Base-by-base conservation (phyloP, 2,113 vertebrate species). In the Burhinus oedicnemus region DNA sequence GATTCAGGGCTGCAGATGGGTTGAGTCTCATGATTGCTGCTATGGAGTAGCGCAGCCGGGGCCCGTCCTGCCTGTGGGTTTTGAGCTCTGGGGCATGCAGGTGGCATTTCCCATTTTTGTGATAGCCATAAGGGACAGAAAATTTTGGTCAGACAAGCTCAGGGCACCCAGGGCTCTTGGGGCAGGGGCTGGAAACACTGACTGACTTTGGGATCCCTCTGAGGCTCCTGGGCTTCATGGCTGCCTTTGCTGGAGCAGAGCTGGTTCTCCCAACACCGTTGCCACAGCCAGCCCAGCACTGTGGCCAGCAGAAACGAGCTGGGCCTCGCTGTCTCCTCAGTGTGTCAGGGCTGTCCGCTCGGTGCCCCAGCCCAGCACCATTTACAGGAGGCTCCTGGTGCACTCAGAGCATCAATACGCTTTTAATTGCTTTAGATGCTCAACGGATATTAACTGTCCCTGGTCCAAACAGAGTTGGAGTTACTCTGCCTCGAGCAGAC, bases 1-100 rank as follows among this genome's bases (percentile, higher is more conserved):
- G 44, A 2, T 7, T 18, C 0, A 11, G 68, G 10, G 70, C 60
- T 61, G 58, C 42, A 21, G 38, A 1, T 18, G 42, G 42, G 44
- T 32, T 20, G 4, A 45, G 4, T n/a, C n/a, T 38, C 25, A 2
- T 11, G 60, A 22, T 44, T 2, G 58, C 54, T 47, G 62, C 52
- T 17, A 0, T 2, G 68, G 27, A 40, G 42, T 1, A 55, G 18
- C 0, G 2, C 19, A 26, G 55, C 20, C 1, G 0, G 32, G 9
- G 19, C 34, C 61, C 8, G 1, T 44, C 47, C 52, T 26, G 17
- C 20, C 30, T 25, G 32, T 0, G 9, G 47, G 2, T 38, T 65
- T 69, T 42, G 44, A 64, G 74, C 72, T 78, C 7, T 2, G 72
- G 34, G n/a, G 3, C 1, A 13, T 13, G 3, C 1, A 3, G 52